Base-by-base conservation (phyloP, 1,140 invertebrate species). In the Uloborus diversus region DNA sequence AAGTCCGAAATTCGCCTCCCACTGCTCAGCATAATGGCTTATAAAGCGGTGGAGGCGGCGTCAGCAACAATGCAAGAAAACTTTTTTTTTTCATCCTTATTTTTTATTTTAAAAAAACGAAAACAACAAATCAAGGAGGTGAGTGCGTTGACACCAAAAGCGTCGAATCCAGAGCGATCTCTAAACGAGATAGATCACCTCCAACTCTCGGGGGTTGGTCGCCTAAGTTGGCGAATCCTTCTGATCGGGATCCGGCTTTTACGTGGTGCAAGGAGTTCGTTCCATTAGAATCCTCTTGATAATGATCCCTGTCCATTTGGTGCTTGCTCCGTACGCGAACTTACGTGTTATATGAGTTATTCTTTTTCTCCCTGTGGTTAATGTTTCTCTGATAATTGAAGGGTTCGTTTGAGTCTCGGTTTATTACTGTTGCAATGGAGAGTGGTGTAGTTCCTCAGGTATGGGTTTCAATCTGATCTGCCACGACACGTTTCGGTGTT, bases 21-120 rank as follows among this genome's bases (percentile, higher is more conserved):
- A 73, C 69, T 73, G 53, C 69, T 73, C 69, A 73, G 32, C 69
- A 73, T 73, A 73, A 73, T 73, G 35, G 69, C 17, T 30, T 53
- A 70, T 70, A 70, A 70, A 70, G 68, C n/a, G 25, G 69, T 20
- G 69, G 69, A 57, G 69, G 69, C 69, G 69, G 65, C 11, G 3
- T 7, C 62, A n/a, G 1, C 17, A 73, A 73, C 69, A 73, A 73
- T 37, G 35, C 69, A 61, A 30, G 56, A 73, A 73, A 73, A 70
- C n/a, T n/a, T n/a, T n/a, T n/a, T n/a, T n/a, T n/a, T n/a, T n/a
- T n/a, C n/a, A n/a, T n/a, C n/a, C n/a, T n/a, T n/a, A n/a, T n/a
- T n/a, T n/a, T n/a, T n/a, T n/a, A n/a, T n/a, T 42, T 42, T 42
- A 59, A 27, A 5, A 59, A 59, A 59, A 11, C 28, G 14, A 13